A percentile compares a stretch with the other conserved stretches of the same genome.
Conservation (phyloP, 2,113 vertebrate genomes). For the Macroglossus sobrinus region DNA sequence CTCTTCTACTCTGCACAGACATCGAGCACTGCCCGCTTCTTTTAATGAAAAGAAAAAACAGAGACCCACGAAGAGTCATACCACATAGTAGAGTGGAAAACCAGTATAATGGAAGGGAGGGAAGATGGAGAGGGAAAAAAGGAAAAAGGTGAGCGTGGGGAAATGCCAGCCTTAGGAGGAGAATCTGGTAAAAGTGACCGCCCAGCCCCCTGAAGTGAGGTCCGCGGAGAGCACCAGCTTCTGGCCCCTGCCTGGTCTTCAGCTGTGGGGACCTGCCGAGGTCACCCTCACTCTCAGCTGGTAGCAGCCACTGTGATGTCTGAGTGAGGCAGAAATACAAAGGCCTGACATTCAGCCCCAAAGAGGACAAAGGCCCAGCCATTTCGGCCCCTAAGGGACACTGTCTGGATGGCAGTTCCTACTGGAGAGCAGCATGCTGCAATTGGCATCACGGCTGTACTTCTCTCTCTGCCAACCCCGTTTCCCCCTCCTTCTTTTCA, state of each 20-base stretch:
- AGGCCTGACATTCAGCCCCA: neutral
- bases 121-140: neutral
- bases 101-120: neutral
- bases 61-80: neutral
- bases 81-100: neutral
- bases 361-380: neutral
- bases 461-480: neutral
- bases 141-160: too few relatives aligned
- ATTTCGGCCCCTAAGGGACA: neutral
- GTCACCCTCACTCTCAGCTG: neutral
- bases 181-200: neutral
- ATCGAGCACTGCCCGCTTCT: neutral
- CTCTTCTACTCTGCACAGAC: neutral
- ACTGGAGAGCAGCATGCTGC: neutral
- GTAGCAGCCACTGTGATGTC: neutral
- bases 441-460: too few relatives aligned
- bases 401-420: neutral
- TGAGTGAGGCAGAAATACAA: neutral
- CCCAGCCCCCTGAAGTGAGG: neutral
- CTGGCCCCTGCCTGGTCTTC: neutral
- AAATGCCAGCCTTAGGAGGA: neutral
- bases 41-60: neutral
- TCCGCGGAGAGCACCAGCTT: neutral
- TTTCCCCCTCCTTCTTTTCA: neutral
- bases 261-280: neutral